Evolutionary conservation across 2,113 vertebrate species (phyloP).

Genomic region (Anser brachyrhynchus): DNA sequence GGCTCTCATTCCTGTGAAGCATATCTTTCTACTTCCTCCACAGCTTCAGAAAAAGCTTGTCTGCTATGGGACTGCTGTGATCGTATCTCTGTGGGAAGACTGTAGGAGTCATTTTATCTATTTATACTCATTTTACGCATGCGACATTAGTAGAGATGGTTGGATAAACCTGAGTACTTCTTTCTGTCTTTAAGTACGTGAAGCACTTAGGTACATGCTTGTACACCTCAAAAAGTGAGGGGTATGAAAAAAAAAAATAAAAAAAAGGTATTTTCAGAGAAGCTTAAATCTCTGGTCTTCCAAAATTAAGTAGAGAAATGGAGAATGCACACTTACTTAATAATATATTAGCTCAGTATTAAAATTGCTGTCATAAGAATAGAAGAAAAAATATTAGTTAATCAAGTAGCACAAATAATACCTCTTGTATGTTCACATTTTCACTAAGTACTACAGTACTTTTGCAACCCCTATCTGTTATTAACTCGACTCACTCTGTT

Average conservation of each 20-base stretch:
- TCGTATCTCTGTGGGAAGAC: not conserved
- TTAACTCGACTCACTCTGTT: not conserved
- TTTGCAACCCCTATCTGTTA: not conserved
- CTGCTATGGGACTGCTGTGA: not conserved
- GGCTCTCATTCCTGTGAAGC: slow-evolving; percentile 11
- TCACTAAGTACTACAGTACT: not conserved
- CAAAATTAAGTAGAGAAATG: not conserved
- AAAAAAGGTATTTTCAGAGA: not conserved
- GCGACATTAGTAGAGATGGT: not conserved
- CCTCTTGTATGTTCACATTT: not conserved
- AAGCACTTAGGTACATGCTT: not conserved
- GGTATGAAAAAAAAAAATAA: not conserved
- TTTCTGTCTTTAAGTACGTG: not conserved
- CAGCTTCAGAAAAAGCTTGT: not conserved
- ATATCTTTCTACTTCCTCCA: not conserved
- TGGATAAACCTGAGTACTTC: not conserved
- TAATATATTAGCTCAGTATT: not conserved
- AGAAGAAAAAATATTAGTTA: not conserved
- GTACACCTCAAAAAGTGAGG: not conserved
- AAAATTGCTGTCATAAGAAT: not conserved
- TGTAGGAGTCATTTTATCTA: slow-evolving; percentile 17
- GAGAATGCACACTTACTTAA: not conserved
- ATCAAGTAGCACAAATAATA: not conserved
- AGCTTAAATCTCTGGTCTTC: not conserved
- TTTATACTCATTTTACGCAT: not conserved